Conservation (phyloP, 2,888 invertebrate species). For the Synanthedon tipuliformis region DNA sequence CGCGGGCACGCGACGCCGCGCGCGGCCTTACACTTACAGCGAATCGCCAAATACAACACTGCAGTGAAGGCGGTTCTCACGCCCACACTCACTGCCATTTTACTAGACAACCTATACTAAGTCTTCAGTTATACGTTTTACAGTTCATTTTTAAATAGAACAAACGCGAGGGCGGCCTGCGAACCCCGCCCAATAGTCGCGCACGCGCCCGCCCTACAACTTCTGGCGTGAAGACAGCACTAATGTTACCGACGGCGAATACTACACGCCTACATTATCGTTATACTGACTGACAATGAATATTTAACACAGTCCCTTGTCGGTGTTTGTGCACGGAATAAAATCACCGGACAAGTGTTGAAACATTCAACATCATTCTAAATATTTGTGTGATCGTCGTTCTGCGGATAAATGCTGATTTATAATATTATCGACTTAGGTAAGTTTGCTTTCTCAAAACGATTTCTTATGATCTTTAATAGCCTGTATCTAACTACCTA, state of each 20-base stretch:
- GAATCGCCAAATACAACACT: constrained; percentile 42
- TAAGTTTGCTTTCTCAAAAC: no score
- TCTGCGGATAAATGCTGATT: neutral
- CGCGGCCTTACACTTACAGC: constrained; percentile 50
- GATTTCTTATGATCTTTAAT: no score
- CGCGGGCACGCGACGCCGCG: constrained; percentile 46
- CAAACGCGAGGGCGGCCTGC: constrained; percentile 29
- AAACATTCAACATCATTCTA: neutral
- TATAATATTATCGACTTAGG: neutral
- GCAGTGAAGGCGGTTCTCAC: constrained; percentile 36
- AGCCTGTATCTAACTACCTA: no score
- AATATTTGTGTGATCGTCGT: neutral
- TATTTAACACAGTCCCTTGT: constrained; percentile 46
- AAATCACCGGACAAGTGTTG: constrained; percentile 3
- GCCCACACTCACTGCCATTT: constrained; percentile 31
- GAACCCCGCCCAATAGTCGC: constrained; percentile 48
- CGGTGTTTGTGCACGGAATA: constrained; percentile 28
- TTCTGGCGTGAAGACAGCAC: constrained; percentile 16
- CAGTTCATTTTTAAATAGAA: constrained; percentile 13
- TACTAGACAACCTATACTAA: neutral
- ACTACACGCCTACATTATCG: constrained; percentile 67
- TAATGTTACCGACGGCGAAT: constrained; percentile 31
- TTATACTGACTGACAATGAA: constrained; percentile 55
- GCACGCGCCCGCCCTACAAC: constrained; percentile 47
- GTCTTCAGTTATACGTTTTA: constrained; percentile 3